These are phyloP conservation scores for Aproaerema taeniolella DNA, from an alignment of 2,888 invertebrate species.

Conservation along the genomic window DNA sequence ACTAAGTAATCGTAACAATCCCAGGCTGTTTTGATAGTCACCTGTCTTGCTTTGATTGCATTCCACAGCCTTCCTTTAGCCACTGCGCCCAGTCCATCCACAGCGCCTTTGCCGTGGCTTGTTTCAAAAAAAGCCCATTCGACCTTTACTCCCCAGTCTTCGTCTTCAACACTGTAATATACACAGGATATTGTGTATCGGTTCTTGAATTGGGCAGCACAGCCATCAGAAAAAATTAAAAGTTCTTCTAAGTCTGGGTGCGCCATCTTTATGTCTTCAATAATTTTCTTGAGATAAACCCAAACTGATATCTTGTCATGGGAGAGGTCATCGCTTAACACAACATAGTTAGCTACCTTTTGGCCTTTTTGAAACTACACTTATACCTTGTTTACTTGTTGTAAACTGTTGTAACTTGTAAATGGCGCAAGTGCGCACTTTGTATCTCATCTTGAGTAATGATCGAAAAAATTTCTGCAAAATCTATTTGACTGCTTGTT, in stretches of 20 bases:
- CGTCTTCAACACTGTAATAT: conserved; percentile 5
- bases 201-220: conserved; percentile 16
- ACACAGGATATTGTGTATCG: conserved; percentile 12
- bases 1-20: not conserved
- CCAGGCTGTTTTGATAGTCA: not conserved
- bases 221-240: conserved; percentile 13
- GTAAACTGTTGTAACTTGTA: too few species aligned
- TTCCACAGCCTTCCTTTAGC: conserved; percentile 10
- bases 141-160: conserved; percentile 15
- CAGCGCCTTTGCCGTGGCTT: conserved; percentile 16
- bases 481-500: too few species aligned
- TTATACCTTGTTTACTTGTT: too few species aligned
- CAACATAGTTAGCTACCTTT: too few species aligned
- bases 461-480: too few species aligned
- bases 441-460: too few species aligned
- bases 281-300: conserved; percentile 9
- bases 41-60: conserved; percentile 8
- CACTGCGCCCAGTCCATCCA: too few species aligned
- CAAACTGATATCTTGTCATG: conserved; percentile 9
- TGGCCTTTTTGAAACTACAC: too few species aligned
- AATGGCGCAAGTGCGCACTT: too few species aligned
- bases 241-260: conserved; percentile 8
- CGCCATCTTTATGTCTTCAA: conserved; percentile 8
- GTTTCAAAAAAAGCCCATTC: conserved; percentile 15
- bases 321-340: conserved; percentile 11